Evolutionary conservation across 92 coral and sea anemone genomes (phyloP).

Genomic region (Epizoanthus rinbou): DNA sequence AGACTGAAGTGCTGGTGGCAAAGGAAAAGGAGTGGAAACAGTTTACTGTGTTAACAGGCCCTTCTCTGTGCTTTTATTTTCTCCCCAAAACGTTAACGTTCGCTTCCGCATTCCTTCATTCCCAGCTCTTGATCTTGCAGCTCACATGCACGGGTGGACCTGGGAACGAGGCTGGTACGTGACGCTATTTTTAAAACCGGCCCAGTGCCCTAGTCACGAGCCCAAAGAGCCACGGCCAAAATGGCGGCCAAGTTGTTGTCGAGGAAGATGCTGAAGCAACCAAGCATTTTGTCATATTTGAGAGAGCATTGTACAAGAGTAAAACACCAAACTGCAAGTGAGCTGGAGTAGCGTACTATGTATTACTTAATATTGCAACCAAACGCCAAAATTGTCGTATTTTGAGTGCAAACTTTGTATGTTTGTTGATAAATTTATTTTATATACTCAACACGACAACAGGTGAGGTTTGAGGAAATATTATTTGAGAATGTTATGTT

Average conservation of each 20-base stretch:
- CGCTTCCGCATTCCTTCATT: too few species aligned
- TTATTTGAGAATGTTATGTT: background rate
- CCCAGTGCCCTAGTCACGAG: constrained; percentile 23
- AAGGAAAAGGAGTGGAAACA: too few species aligned
- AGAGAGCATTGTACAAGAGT: constrained; percentile 20
- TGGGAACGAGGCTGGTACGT: too few species aligned
- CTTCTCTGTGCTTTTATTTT: too few species aligned
- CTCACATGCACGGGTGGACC: too few species aligned
- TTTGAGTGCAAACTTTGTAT: background rate
- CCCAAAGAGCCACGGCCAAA: background rate
- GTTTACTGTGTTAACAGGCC: too few species aligned
- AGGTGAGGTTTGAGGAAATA: too few species aligned
- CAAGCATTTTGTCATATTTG: constrained; percentile 14
- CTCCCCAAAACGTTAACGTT: too few species aligned
- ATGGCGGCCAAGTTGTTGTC: constrained; percentile 49
- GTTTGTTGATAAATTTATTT: background rate
- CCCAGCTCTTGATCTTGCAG: too few species aligned
- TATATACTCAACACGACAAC: too few species aligned
- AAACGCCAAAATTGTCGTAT: background rate
- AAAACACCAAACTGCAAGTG: constrained; percentile 8
- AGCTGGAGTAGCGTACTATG: background rate
- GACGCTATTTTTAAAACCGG: too few species aligned
- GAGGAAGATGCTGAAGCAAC: constrained; percentile 14
- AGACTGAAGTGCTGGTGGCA: too few species aligned
- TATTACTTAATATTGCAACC: background rate